These are phyloP conservation scores for Gymnarchus niloticus DNA, from an alignment of 2,113 vertebrate genomes.

Conservation along the genomic window DNA sequence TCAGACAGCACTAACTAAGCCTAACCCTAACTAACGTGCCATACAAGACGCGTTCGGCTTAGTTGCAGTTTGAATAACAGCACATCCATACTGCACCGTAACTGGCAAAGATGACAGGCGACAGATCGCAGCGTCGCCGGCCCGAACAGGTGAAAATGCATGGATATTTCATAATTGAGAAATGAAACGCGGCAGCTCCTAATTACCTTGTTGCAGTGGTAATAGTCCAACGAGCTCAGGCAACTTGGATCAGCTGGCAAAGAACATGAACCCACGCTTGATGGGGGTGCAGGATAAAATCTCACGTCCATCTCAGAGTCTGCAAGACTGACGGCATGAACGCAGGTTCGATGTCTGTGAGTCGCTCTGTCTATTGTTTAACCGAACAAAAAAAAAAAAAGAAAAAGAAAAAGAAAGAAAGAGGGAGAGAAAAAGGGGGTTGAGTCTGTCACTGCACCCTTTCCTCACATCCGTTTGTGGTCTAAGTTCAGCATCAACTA, in stretches of 20 bases:
- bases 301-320: conserved; percentile 79
- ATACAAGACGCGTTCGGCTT: not conserved
- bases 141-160: conserved; percentile 13
- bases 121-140: not conserved
- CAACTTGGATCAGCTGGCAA: conserved; percentile 80
- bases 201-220: conserved; percentile 87
- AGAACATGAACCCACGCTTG: conserved; percentile 80
- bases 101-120: not conserved
- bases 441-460: conserved; percentile 55
- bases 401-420: conserved; percentile 25
- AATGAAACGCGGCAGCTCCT: conserved; percentile 15
- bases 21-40: not conserved
- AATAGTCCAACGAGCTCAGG: conserved; percentile 85
- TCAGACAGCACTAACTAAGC: not conserved
- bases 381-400: conserved; percentile 41
- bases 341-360: conserved; percentile 60
- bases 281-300: conserved; percentile 84
- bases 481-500: conserved; percentile 62
- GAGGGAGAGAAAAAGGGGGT: conserved; percentile 43
- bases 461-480: conserved; percentile 57
- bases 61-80: not conserved
- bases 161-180: conserved; percentile 6
- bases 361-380: conserved; percentile 57
- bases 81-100: not conserved
- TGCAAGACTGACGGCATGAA: conserved; percentile 65